Base-by-base conservation (phyloP, 2,113 vertebrate genomes). In the Argyrosomus japonicus region DNA sequence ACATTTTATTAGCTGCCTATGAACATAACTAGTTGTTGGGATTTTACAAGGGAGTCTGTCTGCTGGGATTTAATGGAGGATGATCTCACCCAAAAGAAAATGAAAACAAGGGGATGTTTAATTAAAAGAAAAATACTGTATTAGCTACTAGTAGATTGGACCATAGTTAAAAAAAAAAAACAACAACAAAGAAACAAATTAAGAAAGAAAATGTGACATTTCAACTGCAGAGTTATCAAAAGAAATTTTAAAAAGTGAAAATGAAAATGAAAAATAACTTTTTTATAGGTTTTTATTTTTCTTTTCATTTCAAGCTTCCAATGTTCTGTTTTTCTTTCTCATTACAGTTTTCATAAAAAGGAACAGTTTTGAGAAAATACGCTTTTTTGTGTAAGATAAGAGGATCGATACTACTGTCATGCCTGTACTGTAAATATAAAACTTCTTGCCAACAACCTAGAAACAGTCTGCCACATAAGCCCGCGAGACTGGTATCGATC, bases 1-100 rank as follows among this genome's bases (percentile, higher is more conserved):
- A 68, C 47, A 61, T 84, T 88, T 85, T 87, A 87, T 77, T 80
- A 50, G 68, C 57, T 61, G 75, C 51, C 68, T 65, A 76, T 83
- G 74, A 84, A 86, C 81, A 70, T 79, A 76, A 65, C 61, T 36
- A 60, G 64, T 75, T 79, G 76, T 76, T 83, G 70, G 72, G 62
- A 83, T 83, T 89, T 88, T 64, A 81, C 77, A 79, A 80, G 72
- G 25, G n/a, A 74, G 47, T 57, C 50, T 0, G 13, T 82, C 74
- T 83, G 54, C 78, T 53, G 45, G 18, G 53, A 64, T 83, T 84
- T 87, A 53, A 45, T 60, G 48, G 27, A 47, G 32, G 61, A 75
- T 75, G 65, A 79, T 77, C 45, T 80, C 32, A 68, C 50, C 60
- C 18, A 2, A 14, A 79, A 74, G 72, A 60, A 60, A 62, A 65